phyloP scores from a whole-genome alignment of 2,113 vertebrate species.

The Hippopotamus amphibius region DNA sequence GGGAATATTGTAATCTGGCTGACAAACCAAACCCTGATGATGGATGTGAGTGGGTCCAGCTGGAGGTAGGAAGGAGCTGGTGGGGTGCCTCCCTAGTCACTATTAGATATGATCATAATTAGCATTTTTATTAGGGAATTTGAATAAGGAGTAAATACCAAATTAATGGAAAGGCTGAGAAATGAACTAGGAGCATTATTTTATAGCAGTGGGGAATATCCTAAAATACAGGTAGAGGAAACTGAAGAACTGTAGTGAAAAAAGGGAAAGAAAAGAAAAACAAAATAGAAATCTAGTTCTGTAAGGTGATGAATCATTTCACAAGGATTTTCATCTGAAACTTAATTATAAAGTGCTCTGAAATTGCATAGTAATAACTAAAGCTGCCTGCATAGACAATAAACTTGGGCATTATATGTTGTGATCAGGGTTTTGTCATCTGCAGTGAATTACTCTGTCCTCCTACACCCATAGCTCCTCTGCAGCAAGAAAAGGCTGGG shows the following conservation, averaged over 20 bases:
- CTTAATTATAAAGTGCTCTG: conserved; percentile 53
- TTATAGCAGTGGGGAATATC: conserved; percentile 47
- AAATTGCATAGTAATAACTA: conserved; percentile 52
- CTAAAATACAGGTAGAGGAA: conserved; percentile 56
- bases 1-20: conserved; percentile 50
- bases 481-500: neutral
- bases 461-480: neutral
- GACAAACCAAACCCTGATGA: conserved; percentile 56
- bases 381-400: conserved; percentile 43
- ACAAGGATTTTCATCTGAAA: conserved; percentile 66
- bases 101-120: conserved; percentile 70
- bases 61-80: conserved; percentile 52
- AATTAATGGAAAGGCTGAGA: conserved; percentile 76
- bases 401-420: conserved; percentile 38
- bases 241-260: conserved; percentile 12
- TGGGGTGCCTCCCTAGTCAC: conserved; percentile 25
- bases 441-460: conserved; percentile 45
- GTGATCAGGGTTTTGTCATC: conserved; percentile 24
- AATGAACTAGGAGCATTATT: conserved; percentile 50
- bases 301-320: conserved; percentile 67
- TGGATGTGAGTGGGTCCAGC: conserved; percentile 49
- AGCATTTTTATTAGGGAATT: conserved; percentile 78
- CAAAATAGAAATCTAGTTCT: conserved; percentile 15
- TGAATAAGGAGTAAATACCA: conserved; percentile 73
- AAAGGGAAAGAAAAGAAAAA: conserved; percentile 5